Conservation (phyloP, 2,113 vertebrate species). For the Pristiophorus japonicus region DNA sequence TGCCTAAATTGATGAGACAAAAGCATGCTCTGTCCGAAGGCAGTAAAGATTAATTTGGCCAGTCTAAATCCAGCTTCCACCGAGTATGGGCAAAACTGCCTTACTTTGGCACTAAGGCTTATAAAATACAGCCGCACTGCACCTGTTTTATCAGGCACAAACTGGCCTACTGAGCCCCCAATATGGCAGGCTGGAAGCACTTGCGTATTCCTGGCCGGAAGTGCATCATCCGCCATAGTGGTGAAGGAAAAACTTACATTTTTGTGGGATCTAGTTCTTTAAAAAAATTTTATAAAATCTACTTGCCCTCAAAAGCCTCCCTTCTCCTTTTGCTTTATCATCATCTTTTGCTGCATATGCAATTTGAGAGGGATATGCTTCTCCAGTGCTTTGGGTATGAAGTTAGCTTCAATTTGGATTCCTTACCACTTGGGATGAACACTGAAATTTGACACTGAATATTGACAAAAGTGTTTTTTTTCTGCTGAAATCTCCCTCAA, state of each 20-base stretch:
- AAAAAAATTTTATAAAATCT: background rate
- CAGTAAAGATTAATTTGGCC: background rate
- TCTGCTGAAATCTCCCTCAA: background rate
- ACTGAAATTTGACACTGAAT: background rate
- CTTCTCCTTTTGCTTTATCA: background rate
- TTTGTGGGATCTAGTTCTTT: too few species aligned
- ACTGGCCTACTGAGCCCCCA: background rate
- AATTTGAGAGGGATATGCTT: slow-evolving; percentile 4
- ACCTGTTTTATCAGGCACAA: background rate
- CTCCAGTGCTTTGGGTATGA: background rate
- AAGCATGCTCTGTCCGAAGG: background rate
- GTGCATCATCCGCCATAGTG: background rate
- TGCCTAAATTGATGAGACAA: background rate
- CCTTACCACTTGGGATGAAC: background rate
- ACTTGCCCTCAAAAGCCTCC: background rate
- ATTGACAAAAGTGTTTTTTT: too few species aligned
- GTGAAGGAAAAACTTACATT: background rate
- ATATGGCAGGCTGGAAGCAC: background rate
- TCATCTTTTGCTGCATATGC: background rate
- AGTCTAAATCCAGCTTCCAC: background rate
- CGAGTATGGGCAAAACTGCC: background rate
- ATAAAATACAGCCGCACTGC: background rate
- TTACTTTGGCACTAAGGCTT: too few species aligned
- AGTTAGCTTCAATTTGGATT: slow-evolving; percentile 1
- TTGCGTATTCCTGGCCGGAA: background rate